These are phyloP conservation scores for Scophthalmus maximus DNA, from an alignment of 2,113 vertebrate genomes.

Conservation along the genomic window DNA sequence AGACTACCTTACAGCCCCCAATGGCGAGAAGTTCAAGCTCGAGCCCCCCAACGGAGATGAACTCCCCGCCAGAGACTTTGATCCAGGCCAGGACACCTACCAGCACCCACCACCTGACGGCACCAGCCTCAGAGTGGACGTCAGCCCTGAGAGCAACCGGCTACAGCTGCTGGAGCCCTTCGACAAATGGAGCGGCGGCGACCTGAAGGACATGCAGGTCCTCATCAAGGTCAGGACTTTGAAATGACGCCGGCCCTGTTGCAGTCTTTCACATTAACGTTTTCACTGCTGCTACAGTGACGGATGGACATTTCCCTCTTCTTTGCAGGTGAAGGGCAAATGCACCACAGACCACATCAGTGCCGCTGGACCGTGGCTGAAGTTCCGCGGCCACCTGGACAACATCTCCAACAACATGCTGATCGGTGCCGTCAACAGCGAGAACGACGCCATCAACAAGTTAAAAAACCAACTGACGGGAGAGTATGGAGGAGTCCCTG, in stretches of 20 bases:
- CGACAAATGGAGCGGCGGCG: slow-evolving; percentile 90
- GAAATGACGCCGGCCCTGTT: background rate
- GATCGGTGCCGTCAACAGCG: slow-evolving; percentile 93
- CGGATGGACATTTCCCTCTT: rapidly evolving
- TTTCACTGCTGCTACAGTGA: background rate
- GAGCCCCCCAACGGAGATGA: slow-evolving; percentile 91
- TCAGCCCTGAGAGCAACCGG: slow-evolving; percentile 93
- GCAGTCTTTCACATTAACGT: background rate
- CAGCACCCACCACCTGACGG: slow-evolving; percentile 92
- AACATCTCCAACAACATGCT: slow-evolving; percentile 99
- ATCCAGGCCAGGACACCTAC: slow-evolving; percentile 98
- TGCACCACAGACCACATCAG: slow-evolving; percentile 99
- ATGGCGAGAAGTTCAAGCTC: slow-evolving; percentile 94
- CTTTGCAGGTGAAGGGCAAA: slow-evolving; percentile 93
- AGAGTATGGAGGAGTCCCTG: slow-evolving; percentile 92
- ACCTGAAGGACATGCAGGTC: slow-evolving; percentile 90
- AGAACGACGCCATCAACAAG: slow-evolving; percentile 92
- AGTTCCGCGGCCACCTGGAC: slow-evolving; percentile 97
- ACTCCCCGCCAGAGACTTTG: slow-evolving; percentile 90
- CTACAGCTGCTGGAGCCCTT: slow-evolving; percentile 96
- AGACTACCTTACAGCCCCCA: slow-evolving; percentile 89
- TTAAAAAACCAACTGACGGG: slow-evolving; percentile 91
- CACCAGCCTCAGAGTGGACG: slow-evolving; percentile 83
- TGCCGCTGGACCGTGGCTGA: slow-evolving; percentile 96
- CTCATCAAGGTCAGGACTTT: slow-evolving; percentile 91